Conservation (phyloP, 1,140 invertebrate genomes). For the Phymastichus coffea region DNA sequence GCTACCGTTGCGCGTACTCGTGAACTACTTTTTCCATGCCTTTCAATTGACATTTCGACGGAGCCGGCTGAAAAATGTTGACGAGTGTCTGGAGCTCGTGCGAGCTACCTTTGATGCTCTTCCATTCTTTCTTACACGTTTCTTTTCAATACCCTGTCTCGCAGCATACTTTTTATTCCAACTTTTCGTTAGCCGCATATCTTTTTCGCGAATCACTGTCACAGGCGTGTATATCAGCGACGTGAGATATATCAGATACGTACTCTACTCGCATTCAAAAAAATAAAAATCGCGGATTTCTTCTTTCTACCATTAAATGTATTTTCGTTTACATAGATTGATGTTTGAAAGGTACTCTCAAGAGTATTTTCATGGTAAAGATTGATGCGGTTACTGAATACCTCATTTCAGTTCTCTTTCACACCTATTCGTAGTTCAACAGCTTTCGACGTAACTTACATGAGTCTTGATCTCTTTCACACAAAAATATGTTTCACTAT, state of each 20-base stretch:
- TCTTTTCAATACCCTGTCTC: neutral
- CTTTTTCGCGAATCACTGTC: neutral
- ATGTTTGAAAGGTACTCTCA: neutral
- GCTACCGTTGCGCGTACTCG: too few species aligned
- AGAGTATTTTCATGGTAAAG: neutral
- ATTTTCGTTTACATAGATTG: too few species aligned
- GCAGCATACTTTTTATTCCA: neutral
- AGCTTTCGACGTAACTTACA: neutral
- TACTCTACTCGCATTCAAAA: too few species aligned
- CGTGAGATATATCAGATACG: too few species aligned
- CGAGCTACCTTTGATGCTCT: constrained; percentile 12
- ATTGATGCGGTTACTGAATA: neutral
- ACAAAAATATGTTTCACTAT: neutral
- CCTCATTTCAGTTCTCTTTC: neutral
- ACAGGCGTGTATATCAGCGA: too few species aligned
- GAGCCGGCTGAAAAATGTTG: constrained; percentile 16
- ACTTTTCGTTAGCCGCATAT: neutral
- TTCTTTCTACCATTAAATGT: too few species aligned
- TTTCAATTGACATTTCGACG: constrained; percentile 30
- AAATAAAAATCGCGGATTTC: too few species aligned
- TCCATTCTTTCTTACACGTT: constrained; percentile 6
- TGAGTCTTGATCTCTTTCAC: neutral
- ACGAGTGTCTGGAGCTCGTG: neutral
- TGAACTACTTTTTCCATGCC: constrained; percentile 17
- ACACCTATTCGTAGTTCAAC: too few species aligned